Base-by-base conservation (phyloP, 1,140 invertebrate genomes). In the Drosophila asahinai region DNA sequence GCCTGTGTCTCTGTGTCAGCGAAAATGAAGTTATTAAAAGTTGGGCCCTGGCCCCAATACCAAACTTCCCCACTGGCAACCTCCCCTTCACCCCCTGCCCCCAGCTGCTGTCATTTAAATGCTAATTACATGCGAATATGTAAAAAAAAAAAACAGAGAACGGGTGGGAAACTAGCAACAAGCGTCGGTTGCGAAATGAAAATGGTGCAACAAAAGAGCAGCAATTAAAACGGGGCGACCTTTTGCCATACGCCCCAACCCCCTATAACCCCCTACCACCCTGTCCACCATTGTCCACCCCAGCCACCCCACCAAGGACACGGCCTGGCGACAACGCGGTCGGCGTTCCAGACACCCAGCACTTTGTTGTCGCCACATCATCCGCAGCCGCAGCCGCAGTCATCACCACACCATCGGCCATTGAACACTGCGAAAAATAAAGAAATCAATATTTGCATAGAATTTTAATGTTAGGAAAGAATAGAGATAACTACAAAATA, bases 11-110 rank as follows among this genome's bases (percentile, higher is more conserved):
- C 38, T 64, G 14, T 48, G 27, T 40, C 65, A 48, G 33, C 33
- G 27, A 42, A 77, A 70, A 67, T 75, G 60, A 57, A 83, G 80
- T 87, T 83, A 87, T 87, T 64, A 83, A 80, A 87, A 86, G 48
- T 86, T 86, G 48, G 38, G 22, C 63, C 63, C 45, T 64, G 61
- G 61, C 61, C 61, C 52, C 61, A 64, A 64, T 64, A 40, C 14
- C 54, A 55, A 55, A 55, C 52, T 67, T 60, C 43, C 66, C 54
- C 49, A 58, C 17, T 38, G 59, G 11, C 54, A 33, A 25, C 57
- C 25, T 48, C n/a, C 40, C 42, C 9, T 40, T 60, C 12, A 12
- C 54, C 30, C 27, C 12, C 19, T 48, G 40, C 27, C 0, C 15
- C 36, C 43, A 51, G 62, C 59, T 66, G 51, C 45, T 42, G 52